A percentile compares a stretch with the other conserved stretches of the same genome.
These are phyloP conservation scores for Isotomurus palustris DNA, from an alignment of 2,888 invertebrate genomes.

Conservation along the genomic window DNA sequence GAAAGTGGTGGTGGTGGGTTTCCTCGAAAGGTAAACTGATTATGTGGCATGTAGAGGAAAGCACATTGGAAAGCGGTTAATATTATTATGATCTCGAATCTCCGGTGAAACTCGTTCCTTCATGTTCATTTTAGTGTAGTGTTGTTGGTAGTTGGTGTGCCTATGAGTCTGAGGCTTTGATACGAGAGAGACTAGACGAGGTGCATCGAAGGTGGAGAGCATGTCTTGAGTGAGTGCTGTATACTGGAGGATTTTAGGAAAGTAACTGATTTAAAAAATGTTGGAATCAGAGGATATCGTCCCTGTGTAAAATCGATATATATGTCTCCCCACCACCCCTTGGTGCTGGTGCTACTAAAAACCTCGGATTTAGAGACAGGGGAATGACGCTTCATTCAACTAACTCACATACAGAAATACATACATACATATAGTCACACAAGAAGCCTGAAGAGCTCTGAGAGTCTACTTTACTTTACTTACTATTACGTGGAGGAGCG, in stretches of 20 bases:
- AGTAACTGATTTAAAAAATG: conserved; percentile 27
- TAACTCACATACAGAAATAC: conserved; percentile 9
- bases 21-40: too few relatives aligned
- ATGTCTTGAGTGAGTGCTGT: too few relatives aligned
- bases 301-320: conserved; percentile 35
- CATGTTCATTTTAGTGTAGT: too few relatives aligned
- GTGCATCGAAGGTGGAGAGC: too few relatives aligned
- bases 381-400: conserved; percentile 1
- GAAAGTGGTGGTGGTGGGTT: too few relatives aligned
- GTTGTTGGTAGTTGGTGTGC: too few relatives aligned
- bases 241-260: conserved; percentile 6
- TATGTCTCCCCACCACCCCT: conserved; percentile 26
- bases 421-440: not conserved
- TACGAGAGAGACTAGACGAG: too few relatives aligned
- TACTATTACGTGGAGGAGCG: not conserved
- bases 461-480: not conserved
- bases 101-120: too few relatives aligned
- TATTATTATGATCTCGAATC: too few relatives aligned
- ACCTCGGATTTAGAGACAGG: conserved; percentile 1
- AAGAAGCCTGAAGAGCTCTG: not conserved
- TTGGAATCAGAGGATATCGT: conserved; percentile 25
- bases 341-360: conserved; percentile 23
- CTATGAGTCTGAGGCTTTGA: too few relatives aligned
- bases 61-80: too few relatives aligned
- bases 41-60: too few relatives aligned